These are phyloP conservation scores for Volucella inflata DNA, from an alignment of 2,888 invertebrate genomes.

Conservation along the genomic window DNA sequence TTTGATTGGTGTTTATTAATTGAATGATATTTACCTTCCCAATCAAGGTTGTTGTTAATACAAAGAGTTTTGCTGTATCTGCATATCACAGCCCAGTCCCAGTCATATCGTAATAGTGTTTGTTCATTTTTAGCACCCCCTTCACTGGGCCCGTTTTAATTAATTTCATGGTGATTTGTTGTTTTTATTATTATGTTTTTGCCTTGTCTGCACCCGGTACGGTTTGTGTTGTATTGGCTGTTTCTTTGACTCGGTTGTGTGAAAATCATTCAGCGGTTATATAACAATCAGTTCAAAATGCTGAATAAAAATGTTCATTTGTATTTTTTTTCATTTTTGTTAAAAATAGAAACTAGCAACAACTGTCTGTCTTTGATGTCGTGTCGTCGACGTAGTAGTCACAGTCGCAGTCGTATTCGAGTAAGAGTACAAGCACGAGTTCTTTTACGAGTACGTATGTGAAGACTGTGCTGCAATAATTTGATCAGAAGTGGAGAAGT, in stretches of 20 bases:
- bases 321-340: slow-evolving; percentile 23
- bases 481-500: slow-evolving; percentile 38
- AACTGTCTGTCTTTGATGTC: not conserved
- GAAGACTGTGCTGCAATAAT: slow-evolving; percentile 40
- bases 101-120: not conserved
- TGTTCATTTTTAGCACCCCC: slow-evolving; percentile 37
- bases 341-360: slow-evolving; percentile 52
- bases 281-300: slow-evolving; percentile 61
- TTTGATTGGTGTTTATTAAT: slow-evolving; percentile 40
- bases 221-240: slow-evolving; percentile 48
- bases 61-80: slow-evolving; percentile 5
- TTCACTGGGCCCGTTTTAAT: slow-evolving; percentile 38
- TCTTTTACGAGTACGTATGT: not conserved
- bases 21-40: slow-evolving; percentile 33
- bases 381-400: not conserved
- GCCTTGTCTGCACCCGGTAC: slow-evolving; percentile 30
- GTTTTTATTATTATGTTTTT: not conserved
- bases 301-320: slow-evolving; percentile 25
- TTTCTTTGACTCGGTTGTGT: slow-evolving; percentile 47
- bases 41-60: slow-evolving; percentile 38
- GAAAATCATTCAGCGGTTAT: slow-evolving; percentile 56
- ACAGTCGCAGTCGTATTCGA: too few relatives aligned
- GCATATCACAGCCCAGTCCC: not conserved
- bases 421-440: not conserved
- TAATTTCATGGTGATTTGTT: slow-evolving; percentile 46